phyloP scores from a whole-genome alignment of 2,113 vertebrate genomes.

The Crotalus tigris region DNA sequence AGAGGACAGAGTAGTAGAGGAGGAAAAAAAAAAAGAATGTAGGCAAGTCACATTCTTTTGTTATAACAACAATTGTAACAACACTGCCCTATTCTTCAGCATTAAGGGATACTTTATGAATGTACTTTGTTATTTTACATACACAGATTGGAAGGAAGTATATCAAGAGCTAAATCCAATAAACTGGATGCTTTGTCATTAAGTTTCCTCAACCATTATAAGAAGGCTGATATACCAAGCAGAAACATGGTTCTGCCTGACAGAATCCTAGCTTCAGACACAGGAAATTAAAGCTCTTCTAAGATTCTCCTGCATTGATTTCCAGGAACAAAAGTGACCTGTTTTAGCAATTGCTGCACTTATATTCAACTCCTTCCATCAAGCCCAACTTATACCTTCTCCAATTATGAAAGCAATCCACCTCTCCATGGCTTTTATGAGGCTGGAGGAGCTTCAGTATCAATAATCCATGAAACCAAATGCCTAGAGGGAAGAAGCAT shows the following conservation, averaged over 20 bases:
- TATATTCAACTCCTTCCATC: slow-evolving; percentile 5
- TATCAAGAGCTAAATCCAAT: background rate
- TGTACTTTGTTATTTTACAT: background rate
- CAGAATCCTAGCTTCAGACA: background rate
- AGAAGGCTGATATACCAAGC: background rate
- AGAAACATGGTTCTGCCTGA: background rate
- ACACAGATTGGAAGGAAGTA: background rate
- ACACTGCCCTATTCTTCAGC: background rate
- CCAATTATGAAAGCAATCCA: background rate
- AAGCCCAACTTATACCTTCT: background rate
- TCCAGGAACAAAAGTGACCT: background rate
- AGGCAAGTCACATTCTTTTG: background rate
- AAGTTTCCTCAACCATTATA: background rate
- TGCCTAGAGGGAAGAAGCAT: background rate
- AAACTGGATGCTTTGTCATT: background rate
- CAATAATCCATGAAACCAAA: slow-evolving; percentile 27
- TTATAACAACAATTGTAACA: background rate
- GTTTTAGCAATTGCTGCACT: slow-evolving; percentile 2
- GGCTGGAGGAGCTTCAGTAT: background rate
- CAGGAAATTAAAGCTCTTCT: background rate
- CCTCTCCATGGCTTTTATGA: background rate
- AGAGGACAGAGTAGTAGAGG: background rate
- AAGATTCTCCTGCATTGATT: background rate
- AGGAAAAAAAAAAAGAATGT: background rate
- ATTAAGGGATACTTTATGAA: background rate